phyloP scores from a whole-genome alignment of 2,888 invertebrate genomes.

The Frankliniella intonsa region DNA sequence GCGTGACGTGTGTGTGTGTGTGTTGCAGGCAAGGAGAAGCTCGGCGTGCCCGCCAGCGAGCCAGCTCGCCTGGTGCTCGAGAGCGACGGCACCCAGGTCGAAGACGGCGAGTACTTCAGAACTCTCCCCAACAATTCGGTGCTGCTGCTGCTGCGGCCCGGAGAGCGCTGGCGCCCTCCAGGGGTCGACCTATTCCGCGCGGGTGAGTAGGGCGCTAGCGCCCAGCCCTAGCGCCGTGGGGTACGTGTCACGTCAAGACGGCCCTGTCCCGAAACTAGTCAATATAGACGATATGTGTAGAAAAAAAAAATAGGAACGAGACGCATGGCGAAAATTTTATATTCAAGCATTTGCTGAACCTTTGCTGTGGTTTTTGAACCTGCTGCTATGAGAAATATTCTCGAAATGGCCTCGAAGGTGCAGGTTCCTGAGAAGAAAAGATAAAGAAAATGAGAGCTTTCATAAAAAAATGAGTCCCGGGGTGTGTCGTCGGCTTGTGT shows the following conservation, averaged over 20 bases:
- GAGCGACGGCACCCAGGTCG: constrained; percentile 94
- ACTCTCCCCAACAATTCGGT: constrained; percentile 89
- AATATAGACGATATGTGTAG: too few species aligned
- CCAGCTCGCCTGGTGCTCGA: constrained; percentile 87
- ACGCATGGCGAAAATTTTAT: too few species aligned
- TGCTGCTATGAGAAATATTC: not conserved
- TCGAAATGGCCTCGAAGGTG: not conserved
- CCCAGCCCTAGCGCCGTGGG: too few species aligned
- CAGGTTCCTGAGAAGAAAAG: not conserved
- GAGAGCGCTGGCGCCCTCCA: constrained; percentile 90
- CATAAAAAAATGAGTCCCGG: not conserved
- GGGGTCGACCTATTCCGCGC: constrained; percentile 92
- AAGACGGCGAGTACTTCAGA: constrained; percentile 94
- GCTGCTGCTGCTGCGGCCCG: constrained; percentile 78
- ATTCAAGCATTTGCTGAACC: not conserved
- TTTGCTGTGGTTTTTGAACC: not conserved
- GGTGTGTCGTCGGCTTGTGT: constrained; percentile 9
- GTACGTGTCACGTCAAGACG: too few species aligned
- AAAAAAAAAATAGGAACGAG: too few species aligned
- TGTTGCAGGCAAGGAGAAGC: constrained; percentile 75
- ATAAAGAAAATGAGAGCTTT: not conserved
- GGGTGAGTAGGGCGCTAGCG: constrained; percentile 56
- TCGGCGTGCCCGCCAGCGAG: constrained; percentile 80
- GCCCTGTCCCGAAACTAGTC: too few species aligned
- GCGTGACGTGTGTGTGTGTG: constrained; percentile 26